phyloP scores from a whole-genome alignment of 2,888 invertebrate genomes.

The Didymodactylos carnosus region DNA sequence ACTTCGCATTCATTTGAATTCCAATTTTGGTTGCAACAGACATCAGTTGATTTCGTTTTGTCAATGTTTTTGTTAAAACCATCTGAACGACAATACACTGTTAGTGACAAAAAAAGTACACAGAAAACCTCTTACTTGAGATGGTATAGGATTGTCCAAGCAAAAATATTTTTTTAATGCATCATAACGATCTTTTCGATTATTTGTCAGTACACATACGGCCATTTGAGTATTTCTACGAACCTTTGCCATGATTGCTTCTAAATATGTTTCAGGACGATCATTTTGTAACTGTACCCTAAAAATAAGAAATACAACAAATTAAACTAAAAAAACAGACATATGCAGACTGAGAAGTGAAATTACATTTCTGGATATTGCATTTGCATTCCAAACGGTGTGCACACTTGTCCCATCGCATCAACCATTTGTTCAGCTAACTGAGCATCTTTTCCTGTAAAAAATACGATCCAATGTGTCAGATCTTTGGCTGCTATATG shows the following conservation, averaged over 20 bases:
- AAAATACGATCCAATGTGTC: not conserved
- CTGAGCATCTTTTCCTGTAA: not conserved
- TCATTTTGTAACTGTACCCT: not conserved
- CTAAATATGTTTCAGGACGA: not conserved
- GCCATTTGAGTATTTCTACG: not conserved
- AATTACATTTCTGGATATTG: not conserved
- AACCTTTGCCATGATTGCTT: not conserved
- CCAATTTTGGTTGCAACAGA: conserved; percentile 11
- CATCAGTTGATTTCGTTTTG: conserved; percentile 1
- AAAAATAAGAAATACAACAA: not conserved
- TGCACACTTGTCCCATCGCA: not conserved
- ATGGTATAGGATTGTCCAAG: conserved; percentile 4
- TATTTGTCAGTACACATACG: conserved; percentile 35
- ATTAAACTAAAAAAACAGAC: not conserved
- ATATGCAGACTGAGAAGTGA: too few species aligned
- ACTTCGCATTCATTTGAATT: conserved; percentile 12
- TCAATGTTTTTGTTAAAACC: conserved; percentile 4
- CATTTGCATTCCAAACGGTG: not conserved
- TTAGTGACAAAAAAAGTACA: not conserved
- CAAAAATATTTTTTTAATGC: conserved; percentile 10
- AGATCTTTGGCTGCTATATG: not conserved
- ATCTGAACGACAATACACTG: not conserved
- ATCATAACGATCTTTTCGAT: conserved; percentile 13
- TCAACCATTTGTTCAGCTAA: not conserved
- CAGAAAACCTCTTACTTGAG: not conserved